Base-by-base conservation (phyloP, 2,113 vertebrate species). In the Cyanistes caeruleus region DNA sequence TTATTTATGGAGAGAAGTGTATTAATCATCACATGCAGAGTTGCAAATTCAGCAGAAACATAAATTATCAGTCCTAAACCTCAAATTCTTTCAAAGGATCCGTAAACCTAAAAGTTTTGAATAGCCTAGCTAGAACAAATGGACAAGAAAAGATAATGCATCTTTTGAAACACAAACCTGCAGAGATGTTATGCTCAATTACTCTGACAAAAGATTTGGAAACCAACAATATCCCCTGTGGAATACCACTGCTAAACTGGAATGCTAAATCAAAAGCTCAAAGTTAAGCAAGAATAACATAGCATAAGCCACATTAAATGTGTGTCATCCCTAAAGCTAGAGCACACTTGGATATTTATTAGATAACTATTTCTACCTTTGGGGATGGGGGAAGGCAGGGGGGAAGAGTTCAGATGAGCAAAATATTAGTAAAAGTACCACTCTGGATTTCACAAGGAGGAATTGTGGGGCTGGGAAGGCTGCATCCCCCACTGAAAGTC, bases 121-220 rank as follows among this genome's bases (percentile, higher is more conserved):
- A 95, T 89, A 97, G 85, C 87, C 95, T 72, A 37, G 88, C 88
- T 44, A 97, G 97, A 97, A 97, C 84, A 97, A 97, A 98, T 90
- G 95, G 95, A 93, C 84, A 95, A 94, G 79, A 89, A 93, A 87
- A 95, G 93, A 97, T 94, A 97, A 97, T 97, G 96, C 93, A 94
- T 97, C 97, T 98, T 98, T 97, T 84, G 94, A 97, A 98, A 97
- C 56, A 91, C 92, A 97, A 94, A 98, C 97, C 97, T 98, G 97
- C 89, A 97, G 97, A 98, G 97, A 98, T 90, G 97, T 95, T 97
- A 95, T 97, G 98, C 97, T 97, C 97, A 98, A 98, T 98, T 98
- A 98, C 97, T 89, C 96, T 97, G 97, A 98, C 97, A 97, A 97
- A 98, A 98, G 98, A 98, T 98, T 97, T 97, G 97, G 97, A 97